Evolutionary conservation across 2,888 invertebrate genomes (phyloP).

Genomic region (Pherbina coryleti): DNA sequence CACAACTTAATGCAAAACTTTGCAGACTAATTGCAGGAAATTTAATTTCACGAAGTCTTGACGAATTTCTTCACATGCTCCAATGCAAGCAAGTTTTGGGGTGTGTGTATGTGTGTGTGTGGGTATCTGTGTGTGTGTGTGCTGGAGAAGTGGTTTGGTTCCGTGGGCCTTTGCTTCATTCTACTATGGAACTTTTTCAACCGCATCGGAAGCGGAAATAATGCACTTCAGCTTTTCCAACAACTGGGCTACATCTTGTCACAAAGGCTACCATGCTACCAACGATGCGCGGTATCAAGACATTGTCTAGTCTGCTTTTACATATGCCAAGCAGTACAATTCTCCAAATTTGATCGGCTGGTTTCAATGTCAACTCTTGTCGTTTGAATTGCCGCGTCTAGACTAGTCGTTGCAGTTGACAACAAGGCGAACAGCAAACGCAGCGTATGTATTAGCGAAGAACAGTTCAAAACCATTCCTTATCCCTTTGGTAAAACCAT

Average conservation of each 20-base stretch:
- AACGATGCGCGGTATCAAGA: background rate
- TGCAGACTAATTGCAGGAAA: conserved; percentile 47
- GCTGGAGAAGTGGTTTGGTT: too few relatives aligned
- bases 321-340: background rate
- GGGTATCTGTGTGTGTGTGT: too few relatives aligned
- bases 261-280: background rate
- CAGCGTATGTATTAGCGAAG: too few relatives aligned
- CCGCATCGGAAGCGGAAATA: conserved; percentile 40
- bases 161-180: too few relatives aligned
- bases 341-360: background rate
- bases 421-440: too few relatives aligned
- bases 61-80: conserved; percentile 1
- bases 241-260: background rate
- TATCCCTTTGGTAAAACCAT: background rate
- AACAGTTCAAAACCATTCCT: too few relatives aligned
- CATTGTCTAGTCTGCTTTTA: background rate
- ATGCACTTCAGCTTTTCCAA: conserved; percentile 19
- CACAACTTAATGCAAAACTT: conserved; percentile 38
- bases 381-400: background rate
- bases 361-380: background rate
- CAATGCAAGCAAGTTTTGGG: background rate
- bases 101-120: background rate
- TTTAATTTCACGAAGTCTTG: conserved; percentile 38
- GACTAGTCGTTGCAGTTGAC: background rate
- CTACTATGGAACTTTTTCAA: background rate